Conservation (phyloP, 2,888 invertebrate genomes). For the Chouioia cunea region DNA sequence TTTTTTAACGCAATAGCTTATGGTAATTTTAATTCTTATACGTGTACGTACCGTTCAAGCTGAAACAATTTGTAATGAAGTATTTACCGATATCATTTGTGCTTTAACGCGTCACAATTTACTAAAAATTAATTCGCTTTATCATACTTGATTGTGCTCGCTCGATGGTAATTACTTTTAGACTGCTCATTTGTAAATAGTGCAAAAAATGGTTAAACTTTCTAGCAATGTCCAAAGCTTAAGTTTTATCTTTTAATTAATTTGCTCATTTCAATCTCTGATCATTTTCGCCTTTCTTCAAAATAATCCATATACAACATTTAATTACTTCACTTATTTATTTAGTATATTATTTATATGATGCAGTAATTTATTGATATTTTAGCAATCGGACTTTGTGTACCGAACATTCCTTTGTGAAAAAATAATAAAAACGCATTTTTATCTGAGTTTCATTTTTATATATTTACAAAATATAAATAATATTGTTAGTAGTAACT, state of each 20-base stretch:
- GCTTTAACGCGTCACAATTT: no score
- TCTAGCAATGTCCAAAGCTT: conserved; percentile 41
- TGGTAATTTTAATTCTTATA: no score
- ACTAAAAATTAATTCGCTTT: no score
- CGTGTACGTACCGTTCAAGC: no score
- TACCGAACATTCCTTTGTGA: conserved; percentile 25
- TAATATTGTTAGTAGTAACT: not conserved
- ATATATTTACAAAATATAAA: conserved; percentile 41
- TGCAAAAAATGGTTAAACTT: conserved; percentile 31
- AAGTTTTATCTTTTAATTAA: conserved; percentile 24
- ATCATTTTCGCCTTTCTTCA: conserved; percentile 10
- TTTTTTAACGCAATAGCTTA: no score
- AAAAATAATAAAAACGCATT: conserved; percentile 37
- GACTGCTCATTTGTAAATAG: conserved; percentile 34
- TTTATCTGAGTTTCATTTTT: conserved; percentile 12
- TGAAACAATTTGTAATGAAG: no score
- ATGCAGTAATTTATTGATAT: conserved; percentile 43
- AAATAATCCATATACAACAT: conserved; percentile 30
- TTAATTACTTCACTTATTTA: conserved; percentile 40
- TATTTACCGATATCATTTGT: no score
- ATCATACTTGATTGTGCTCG: no score
- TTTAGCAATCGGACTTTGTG: conserved; percentile 22
- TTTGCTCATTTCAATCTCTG: conserved; percentile 14
- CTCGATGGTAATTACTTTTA: not conserved
- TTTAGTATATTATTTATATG: conserved; percentile 31